Base-by-base conservation (phyloP, 2,113 vertebrate genomes). In the Otus sunia region DNA sequence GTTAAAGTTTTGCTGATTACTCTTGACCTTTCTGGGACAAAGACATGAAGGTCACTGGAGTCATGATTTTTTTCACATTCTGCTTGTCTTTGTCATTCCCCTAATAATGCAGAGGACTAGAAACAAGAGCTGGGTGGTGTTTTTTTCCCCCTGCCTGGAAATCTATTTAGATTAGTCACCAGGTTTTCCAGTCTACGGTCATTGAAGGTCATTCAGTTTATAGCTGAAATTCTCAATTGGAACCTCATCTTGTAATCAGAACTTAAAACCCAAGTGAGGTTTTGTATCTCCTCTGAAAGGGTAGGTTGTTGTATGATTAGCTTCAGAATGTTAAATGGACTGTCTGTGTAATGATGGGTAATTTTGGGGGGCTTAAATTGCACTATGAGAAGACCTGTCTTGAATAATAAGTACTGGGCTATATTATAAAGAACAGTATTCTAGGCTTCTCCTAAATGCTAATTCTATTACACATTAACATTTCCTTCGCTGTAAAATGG, bases 281-380 rank as follows among this genome's bases (percentile, higher is more conserved):
- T 97, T 97, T 94, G 94, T 95, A 88, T 97, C 89, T 97, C 89
- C 94, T 94, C 74, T 97, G 96, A 98, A 98, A 97, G 78, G 59
- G 78, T 90, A 97, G 84, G 96, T 97, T 97, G 97, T 97, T 98
- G 97, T 98, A 96, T 94, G 95, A 97, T 98, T 97, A 98, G 95
- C 91, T 98, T 97, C 92, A 94, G 95, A 98, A 97, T 97, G 96
- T 97, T 98, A 98, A 98, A 98, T 96, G 97, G 96, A 94, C 92
- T 97, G 91, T 95, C 97, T 97, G 93, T 87, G 87, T 97, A 95
- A 96, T 96, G 95, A 97, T 1, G 69, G 96, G 93, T 96, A 97
- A 98, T 98, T 98, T 95, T 88, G 94, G 96, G 96, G 94, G 97
- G 93, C 94, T 98, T 97, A 97, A 97, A 97, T 97, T 97, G 94